These are phyloP conservation scores for Palythoa heliodiscus DNA, from an alignment of 92 coral and sea anemone genomes.

Conservation along the genomic window DNA sequence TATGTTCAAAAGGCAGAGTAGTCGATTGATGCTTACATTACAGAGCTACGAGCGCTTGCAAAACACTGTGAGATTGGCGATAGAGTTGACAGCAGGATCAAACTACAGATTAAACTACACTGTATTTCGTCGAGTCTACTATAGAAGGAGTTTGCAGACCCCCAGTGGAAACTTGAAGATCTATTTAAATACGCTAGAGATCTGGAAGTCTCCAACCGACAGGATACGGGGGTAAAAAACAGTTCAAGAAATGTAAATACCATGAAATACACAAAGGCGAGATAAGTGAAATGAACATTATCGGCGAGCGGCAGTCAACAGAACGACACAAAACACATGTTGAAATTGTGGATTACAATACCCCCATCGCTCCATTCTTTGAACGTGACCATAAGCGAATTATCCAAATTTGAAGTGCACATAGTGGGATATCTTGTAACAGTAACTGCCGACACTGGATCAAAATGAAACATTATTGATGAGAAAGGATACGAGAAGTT, in stretches of 20 bases:
- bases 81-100: not conserved
- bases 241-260: not conserved
- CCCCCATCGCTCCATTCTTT: no score
- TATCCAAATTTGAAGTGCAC: no score
- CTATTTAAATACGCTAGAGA: constrained; percentile 26
- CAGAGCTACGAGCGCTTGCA: not conserved
- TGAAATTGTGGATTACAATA: constrained; percentile 38
- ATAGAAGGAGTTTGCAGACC: constrained; percentile 32
- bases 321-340: constrained; percentile 12
- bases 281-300: constrained; percentile 7
- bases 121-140: constrained; percentile 16
- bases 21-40: not conserved
- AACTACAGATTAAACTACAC: constrained; percentile 29
- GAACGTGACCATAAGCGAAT: not conserved
- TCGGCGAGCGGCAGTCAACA: not conserved
- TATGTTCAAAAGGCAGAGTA: no score
- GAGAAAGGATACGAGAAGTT: not conserved
- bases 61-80: constrained; percentile 3
- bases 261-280: not conserved
- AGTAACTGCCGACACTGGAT: no score
- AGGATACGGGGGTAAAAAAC: constrained; percentile 29
- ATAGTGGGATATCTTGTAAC: no score
- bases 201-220: constrained; percentile 24
- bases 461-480: no score
- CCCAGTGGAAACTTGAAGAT: not conserved